Conservation (phyloP, 2,797 vertebrate genomes). For the Scolopax bukidnonensis region DNA sequence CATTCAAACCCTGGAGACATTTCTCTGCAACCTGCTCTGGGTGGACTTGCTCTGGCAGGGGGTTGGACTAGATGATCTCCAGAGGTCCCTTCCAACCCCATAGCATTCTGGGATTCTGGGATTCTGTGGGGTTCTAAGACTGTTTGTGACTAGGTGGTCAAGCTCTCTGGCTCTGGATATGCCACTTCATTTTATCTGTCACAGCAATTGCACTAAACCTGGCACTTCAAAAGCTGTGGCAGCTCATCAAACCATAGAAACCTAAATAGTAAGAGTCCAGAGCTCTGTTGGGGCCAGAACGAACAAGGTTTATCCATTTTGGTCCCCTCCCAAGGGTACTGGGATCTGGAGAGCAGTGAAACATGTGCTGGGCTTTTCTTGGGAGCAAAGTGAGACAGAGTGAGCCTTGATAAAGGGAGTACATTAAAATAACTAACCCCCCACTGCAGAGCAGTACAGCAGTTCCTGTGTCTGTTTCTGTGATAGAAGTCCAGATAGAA, state of each 20-base stretch:
- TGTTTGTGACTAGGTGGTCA: background rate
- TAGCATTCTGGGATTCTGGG: too few relatives aligned
- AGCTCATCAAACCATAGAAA: background rate
- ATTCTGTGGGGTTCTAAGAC: background rate
- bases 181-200: background rate
- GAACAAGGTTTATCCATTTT: background rate
- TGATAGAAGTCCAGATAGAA: too few relatives aligned
- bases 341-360: background rate
- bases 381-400: background rate
- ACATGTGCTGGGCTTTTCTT: background rate
- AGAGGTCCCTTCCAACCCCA: too few relatives aligned
- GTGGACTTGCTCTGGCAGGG: too few relatives aligned
- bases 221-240: background rate
- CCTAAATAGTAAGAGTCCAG: background rate
- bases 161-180: background rate
- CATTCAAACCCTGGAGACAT: too few relatives aligned
- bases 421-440: background rate
- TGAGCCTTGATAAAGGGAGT: background rate
- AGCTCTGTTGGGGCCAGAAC: background rate
- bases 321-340: fast-evolving
- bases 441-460: background rate
- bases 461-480: background rate
- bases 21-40: too few relatives aligned
- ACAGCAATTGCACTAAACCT: background rate
- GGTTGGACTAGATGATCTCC: too few relatives aligned